Percentiles rank a stretch among this genome's conserved stretches.
Evolutionary conservation across 2,888 invertebrate species (phyloP).

Genomic region (Meiosimyza decipiens): DNA sequence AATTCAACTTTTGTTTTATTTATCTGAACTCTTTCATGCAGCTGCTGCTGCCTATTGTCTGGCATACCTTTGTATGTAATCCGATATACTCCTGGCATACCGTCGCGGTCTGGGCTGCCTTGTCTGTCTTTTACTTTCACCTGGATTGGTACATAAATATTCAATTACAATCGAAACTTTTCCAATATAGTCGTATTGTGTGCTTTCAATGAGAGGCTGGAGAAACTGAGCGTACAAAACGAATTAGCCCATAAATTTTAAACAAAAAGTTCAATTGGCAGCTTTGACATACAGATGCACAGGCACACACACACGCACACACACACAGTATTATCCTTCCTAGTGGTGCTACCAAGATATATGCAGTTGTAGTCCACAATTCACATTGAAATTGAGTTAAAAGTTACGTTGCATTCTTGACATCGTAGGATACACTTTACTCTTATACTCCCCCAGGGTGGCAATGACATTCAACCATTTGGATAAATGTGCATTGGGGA

Average conservation of each 20-base stretch:
- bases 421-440: not conserved
- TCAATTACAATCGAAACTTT: conserved; percentile 44
- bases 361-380: conserved; percentile 19
- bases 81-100: not conserved
- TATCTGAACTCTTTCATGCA: conserved; percentile 3
- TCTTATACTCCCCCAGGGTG: not conserved
- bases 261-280: conserved; percentile 39
- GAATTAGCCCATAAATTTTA: conserved; percentile 44
- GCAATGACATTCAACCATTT: not conserved
- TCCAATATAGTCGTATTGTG: conserved; percentile 27
- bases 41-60: not conserved
- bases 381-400: conserved; percentile 36
- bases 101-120: not conserved
- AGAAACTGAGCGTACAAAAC: not conserved
- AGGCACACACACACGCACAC: conserved; percentile 13
- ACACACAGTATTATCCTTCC: conserved; percentile 9
- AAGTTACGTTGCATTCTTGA: conserved; percentile 19
- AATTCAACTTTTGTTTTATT: not conserved
- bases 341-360: conserved; percentile 13
- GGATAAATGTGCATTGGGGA: conserved; percentile 33
- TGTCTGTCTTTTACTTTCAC: not conserved
- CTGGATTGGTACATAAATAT: conserved; percentile 39
- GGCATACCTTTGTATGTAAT: not conserved
- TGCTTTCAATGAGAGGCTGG: not conserved
- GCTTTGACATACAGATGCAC: conserved; percentile 7